Evolutionary conservation across 2,888 invertebrate species (phyloP).

Genomic region (Netelia fuscicornis): DNA sequence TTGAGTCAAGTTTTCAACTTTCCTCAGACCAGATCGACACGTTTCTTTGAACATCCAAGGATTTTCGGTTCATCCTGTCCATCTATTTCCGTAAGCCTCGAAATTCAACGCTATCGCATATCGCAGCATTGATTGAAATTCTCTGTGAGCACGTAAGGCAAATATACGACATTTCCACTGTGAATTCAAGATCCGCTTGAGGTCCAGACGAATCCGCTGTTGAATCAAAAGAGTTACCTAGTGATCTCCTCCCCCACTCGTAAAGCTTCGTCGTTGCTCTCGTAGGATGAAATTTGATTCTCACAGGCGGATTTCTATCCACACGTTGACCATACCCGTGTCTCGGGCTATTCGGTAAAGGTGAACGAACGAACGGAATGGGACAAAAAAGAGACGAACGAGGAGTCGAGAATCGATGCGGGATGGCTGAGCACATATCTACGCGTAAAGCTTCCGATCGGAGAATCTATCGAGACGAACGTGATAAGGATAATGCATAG

Average conservation of each 20-base stretch:
- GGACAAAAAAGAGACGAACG: constrained; percentile 29
- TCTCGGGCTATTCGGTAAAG: constrained; percentile 23
- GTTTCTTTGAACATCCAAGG: no score
- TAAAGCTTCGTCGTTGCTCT: constrained; percentile 69
- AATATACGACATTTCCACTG: constrained; percentile 12
- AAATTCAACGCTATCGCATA: neutral
- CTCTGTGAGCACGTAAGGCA: constrained; percentile 17
- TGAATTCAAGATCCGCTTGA: constrained; percentile 22
- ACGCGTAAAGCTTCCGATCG: constrained; percentile 25
- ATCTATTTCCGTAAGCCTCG: neutral
- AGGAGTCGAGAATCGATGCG: constrained; percentile 15
- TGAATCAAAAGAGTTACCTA: constrained; percentile 32
- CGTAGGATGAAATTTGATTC: constrained; percentile 75
- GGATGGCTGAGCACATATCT: constrained; percentile 17
- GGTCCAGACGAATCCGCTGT: constrained; percentile 15
- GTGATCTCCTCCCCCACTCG: constrained; percentile 60
- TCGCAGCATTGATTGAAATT: constrained; percentile 20
- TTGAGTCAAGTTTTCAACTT: neutral
- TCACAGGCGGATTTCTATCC: constrained; percentile 60
- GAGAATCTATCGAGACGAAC: constrained; percentile 59
- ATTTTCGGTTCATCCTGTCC: neutral
- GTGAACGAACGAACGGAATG: constrained; percentile 57
- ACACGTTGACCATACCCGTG: constrained; percentile 15
- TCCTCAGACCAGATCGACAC: neutral
- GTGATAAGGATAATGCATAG: constrained; percentile 58